phyloP scores from a whole-genome alignment of 2,797 vertebrate species.

The Cyclura pinguis region DNA sequence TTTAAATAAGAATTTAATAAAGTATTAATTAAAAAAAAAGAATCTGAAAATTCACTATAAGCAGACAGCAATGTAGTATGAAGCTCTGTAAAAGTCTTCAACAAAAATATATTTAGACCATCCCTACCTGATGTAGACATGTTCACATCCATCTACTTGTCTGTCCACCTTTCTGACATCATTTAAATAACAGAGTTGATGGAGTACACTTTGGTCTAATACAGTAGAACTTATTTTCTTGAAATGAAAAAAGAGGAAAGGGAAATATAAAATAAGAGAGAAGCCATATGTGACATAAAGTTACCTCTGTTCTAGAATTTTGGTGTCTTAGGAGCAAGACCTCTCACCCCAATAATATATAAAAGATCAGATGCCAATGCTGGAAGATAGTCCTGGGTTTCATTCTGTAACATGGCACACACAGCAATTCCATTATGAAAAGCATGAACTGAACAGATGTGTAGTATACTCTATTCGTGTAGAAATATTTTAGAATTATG shows the following conservation, averaged over 20 bases:
- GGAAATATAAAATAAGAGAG: background rate
- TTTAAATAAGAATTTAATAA: too few species aligned
- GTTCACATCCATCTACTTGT: too few species aligned
- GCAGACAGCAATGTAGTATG: background rate
- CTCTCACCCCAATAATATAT: background rate
- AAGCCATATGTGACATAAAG: background rate
- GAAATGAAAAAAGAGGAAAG: background rate
- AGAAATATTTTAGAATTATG: background rate
- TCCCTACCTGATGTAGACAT: background rate
- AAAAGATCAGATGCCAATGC: background rate
- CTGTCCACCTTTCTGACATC: too few species aligned
- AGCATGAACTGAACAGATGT: background rate
- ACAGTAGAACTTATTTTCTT: too few species aligned
- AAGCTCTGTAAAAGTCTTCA: background rate
- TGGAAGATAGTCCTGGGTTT: background rate
- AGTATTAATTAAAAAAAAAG: too few species aligned
- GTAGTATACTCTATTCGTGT: background rate
- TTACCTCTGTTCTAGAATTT: background rate
- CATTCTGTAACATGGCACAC: background rate
- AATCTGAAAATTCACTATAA: background rate
- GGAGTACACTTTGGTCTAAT: too few species aligned
- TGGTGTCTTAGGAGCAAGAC: background rate
- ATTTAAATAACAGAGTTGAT: too few species aligned
- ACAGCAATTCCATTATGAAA: background rate
- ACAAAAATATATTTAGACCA: background rate